These are phyloP conservation scores for Cremastinae sp. DNA, from an alignment of 2,888 invertebrate species.

Conservation along the genomic window DNA sequence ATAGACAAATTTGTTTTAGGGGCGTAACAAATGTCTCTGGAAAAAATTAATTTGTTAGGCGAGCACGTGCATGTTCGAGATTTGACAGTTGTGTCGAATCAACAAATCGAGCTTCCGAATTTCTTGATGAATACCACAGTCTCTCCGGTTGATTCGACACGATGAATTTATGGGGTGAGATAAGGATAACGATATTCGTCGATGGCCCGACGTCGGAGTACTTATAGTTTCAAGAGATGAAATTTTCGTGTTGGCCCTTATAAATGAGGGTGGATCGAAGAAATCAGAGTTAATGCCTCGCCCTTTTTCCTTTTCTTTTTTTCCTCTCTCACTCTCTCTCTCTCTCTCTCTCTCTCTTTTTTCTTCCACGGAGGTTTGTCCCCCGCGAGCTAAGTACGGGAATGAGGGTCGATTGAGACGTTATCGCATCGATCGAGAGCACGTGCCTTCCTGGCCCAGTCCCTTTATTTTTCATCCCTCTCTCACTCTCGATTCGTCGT, in stretches of 20 bases:
- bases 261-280: not conserved
- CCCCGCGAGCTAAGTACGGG: not conserved
- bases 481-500: slow-evolving; percentile 21
- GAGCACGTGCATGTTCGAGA: no score
- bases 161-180: no score
- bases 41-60: no score
- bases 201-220: not conserved
- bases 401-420: slow-evolving; percentile 27
- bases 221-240: not conserved
- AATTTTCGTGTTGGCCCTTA: not conserved
- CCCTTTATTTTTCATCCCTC: slow-evolving; percentile 21
- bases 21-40: no score
- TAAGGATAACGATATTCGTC: no score
- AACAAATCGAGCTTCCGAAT: no score
- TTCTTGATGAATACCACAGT: no score
- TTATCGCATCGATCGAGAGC: slow-evolving; percentile 49
- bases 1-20: no score
- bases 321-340: not conserved
- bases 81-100: no score
- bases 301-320: not conserved
- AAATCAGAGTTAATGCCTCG: slow-evolving; percentile 1
- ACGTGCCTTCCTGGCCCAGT: slow-evolving; percentile 22
- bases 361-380: not conserved
- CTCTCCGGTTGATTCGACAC: no score
- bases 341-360: not conserved